phyloP scores from a whole-genome alignment of 2,797 vertebrate species.

The Trachops cirrhosus region DNA sequence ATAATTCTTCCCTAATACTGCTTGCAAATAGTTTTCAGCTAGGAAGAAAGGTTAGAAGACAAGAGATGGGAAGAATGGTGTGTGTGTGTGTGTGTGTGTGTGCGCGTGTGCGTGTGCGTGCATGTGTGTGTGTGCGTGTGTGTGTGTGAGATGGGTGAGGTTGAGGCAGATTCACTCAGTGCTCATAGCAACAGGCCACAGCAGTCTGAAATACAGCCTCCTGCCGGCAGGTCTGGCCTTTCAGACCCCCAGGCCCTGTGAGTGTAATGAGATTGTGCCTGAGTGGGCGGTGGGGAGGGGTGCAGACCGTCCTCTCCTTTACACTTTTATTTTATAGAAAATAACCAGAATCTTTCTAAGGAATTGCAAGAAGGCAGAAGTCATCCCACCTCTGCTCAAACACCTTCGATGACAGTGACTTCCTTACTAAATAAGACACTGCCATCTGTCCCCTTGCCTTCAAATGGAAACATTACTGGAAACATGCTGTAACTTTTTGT shows the following conservation, averaged over 20 bases:
- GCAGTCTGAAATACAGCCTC: not conserved
- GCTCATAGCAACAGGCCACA: not conserved
- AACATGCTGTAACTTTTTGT: constrained; percentile 57
- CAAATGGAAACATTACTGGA: constrained; percentile 47
- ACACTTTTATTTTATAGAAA: constrained; percentile 27
- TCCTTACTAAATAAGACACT: constrained; percentile 38
- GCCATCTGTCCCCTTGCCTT: constrained; percentile 60
- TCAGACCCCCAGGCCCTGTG: not conserved
- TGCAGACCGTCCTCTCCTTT: not conserved
- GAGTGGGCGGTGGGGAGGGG: not conserved
- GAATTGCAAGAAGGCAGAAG: constrained; percentile 40
- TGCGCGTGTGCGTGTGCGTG: not conserved
- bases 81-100: not conserved
- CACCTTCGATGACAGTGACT: constrained; percentile 31
- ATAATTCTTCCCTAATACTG: not conserved
- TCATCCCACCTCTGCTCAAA: constrained; percentile 21
- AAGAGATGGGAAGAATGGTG: not conserved
- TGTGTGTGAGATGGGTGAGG: not conserved
- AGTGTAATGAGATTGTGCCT: not conserved
- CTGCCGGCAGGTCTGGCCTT: not conserved
- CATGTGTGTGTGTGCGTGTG: not conserved
- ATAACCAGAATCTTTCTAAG: constrained; percentile 43
- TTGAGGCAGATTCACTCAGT: not conserved
- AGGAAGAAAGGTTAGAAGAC: not conserved
- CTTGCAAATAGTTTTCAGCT: not conserved